Percentiles rank a stretch among this genome's conserved stretches.
phyloP scores from a whole-genome alignment of 2,797 vertebrate genomes.

The Rhincodon typus region DNA sequence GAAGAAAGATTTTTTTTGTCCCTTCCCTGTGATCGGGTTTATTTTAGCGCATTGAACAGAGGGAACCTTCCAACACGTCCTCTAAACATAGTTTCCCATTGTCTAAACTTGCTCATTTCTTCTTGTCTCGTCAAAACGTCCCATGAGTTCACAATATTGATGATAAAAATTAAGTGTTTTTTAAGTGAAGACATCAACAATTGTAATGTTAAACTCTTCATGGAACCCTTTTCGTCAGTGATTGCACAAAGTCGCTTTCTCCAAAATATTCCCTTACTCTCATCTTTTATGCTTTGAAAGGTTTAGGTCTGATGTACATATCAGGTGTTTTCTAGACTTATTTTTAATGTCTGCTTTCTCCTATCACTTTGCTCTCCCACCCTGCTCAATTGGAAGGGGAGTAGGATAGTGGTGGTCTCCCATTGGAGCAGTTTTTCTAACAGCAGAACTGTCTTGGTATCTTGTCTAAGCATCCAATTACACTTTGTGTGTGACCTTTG shows the following conservation, averaged over 20 bases:
- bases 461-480: not conserved
- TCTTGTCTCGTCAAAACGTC: not conserved
- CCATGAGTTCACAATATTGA: not conserved
- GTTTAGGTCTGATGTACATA: not conserved
- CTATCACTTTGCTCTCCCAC: not conserved
- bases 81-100: not conserved
- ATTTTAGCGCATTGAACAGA: not conserved
- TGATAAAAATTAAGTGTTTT: not conserved
- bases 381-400: not conserved
- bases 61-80: not conserved
- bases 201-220: not conserved
- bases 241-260: not conserved
- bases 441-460: not conserved
- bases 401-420: not conserved
- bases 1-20: not conserved
- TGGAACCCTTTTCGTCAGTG: not conserved
- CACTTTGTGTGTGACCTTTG: not conserved
- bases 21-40: not conserved
- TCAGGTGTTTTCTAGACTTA: not conserved
- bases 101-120: not conserved
- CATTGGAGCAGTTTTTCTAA: not conserved
- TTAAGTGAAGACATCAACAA: not conserved
- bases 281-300: not conserved
- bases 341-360: not conserved
- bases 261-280: not conserved